Evolutionary conservation across 2,797 vertebrate species (phyloP).

Genomic region (Crocidura indochinensis): DNA sequence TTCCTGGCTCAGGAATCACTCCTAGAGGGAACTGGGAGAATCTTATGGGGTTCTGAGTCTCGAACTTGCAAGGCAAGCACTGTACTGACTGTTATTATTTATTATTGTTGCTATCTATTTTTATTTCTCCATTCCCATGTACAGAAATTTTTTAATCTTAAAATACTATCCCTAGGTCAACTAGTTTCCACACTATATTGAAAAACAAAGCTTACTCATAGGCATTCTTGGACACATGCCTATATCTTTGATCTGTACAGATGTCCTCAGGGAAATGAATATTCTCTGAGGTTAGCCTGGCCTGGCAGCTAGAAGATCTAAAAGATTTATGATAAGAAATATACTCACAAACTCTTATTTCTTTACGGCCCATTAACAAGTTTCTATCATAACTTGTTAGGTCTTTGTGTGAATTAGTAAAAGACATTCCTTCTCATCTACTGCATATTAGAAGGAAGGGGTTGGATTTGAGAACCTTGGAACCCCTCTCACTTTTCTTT

Average conservation of each 20-base stretch:
- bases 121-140: too few relatives aligned
- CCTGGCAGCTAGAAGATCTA: constrained; percentile 30
- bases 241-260: constrained; percentile 23
- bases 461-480: not conserved
- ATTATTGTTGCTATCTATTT: too few relatives aligned
- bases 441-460: not conserved
- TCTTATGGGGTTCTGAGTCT: too few relatives aligned
- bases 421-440: not conserved
- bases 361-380: not conserved
- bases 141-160: too few relatives aligned
- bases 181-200: too few relatives aligned
- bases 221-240: constrained; percentile 33
- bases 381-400: not conserved
- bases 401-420: constrained; percentile 7
- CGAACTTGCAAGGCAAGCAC: too few relatives aligned
- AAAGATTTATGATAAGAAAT: constrained; percentile 33
- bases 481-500: too few relatives aligned
- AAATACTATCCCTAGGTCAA: too few relatives aligned
- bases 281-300: constrained; percentile 28
- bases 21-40: too few relatives aligned
- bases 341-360: not conserved
- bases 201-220: constrained; percentile 43
- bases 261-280: constrained; percentile 24
- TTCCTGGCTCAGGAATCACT: too few relatives aligned
- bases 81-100: too few relatives aligned